These are phyloP conservation scores for Phragmatobia fuliginosa DNA, from an alignment of 2,888 invertebrate genomes.

Conservation along the genomic window DNA sequence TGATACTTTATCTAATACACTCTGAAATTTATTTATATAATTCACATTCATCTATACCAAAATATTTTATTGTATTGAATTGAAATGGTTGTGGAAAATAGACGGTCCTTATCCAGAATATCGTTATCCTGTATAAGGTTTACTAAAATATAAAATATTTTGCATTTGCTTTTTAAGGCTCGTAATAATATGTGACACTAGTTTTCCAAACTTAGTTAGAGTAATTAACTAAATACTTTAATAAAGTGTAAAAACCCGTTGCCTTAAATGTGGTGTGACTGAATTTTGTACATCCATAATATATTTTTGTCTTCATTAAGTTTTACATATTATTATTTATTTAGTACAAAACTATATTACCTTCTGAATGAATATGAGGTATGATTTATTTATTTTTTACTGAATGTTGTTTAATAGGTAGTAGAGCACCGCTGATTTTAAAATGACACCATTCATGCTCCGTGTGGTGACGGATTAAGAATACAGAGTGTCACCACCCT, in stretches of 20 bases:
- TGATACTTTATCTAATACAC: no score
- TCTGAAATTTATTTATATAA: no score
- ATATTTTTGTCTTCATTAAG: not conserved
- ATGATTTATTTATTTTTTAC: no score
- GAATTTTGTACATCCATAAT: not conserved
- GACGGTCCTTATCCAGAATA: constrained; percentile 3
- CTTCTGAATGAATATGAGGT: no score
- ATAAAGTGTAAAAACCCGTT: not conserved
- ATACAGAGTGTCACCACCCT: no score
- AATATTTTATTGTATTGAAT: not conserved
- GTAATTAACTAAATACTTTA: constrained; percentile 19
- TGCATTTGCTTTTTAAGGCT: constrained; percentile 10
- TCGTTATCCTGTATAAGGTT: not conserved
- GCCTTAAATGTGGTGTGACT: not conserved
- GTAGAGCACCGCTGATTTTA: no score
- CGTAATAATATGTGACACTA: constrained; percentile 24
- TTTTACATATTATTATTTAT: not conserved
- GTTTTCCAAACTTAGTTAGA: constrained; percentile 4
- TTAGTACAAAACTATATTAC: no score
- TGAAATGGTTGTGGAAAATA: not conserved
- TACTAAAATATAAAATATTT: constrained; percentile 14
- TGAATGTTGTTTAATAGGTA: no score
- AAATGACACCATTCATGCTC: no score
- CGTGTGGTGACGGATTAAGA: no score
- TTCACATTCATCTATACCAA: no score